phyloP scores from a whole-genome alignment of 2,113 vertebrate species.

The Dunckerocampus dactyliophorus region DNA sequence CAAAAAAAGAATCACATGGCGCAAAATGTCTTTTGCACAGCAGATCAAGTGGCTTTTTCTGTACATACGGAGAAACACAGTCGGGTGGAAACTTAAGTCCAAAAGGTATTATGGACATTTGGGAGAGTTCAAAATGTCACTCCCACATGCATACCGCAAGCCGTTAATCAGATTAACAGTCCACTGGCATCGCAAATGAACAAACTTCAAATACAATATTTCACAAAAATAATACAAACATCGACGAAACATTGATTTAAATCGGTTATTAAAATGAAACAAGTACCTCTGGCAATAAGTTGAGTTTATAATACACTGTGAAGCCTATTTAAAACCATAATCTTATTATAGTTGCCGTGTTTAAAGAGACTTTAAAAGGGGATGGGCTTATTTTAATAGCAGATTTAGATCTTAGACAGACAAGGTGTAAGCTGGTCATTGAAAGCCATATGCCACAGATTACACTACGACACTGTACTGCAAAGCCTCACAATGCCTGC shows the following conservation, averaged over 20 bases:
- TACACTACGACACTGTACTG: conserved; percentile 47
- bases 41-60: conserved; percentile 43
- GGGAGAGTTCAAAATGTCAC: conserved; percentile 28
- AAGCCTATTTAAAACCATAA: conserved; percentile 60
- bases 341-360: conserved; percentile 68
- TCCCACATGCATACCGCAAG: conserved; percentile 23
- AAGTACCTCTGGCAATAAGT: conserved; percentile 16
- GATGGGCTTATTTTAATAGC: conserved; percentile 66
- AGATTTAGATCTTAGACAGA: conserved; percentile 72
- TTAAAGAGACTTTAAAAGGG: conserved; percentile 71
- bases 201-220: conserved; percentile 1
- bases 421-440: conserved; percentile 68
- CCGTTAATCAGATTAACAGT: conserved; percentile 60
- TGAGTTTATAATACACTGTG: conserved; percentile 19
- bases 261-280: conserved; percentile 22
- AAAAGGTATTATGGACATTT: conserved; percentile 44
- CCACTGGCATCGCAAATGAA: conserved; percentile 25
- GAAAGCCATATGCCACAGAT: conserved; percentile 73
- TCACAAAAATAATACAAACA: conserved; percentile 9
- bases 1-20: conserved; percentile 47
- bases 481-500: background rate
- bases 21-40: conserved; percentile 45
- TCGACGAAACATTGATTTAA: conserved; percentile 12
- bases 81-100: conserved; percentile 46
- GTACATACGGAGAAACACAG: conserved; percentile 41